These are phyloP conservation scores for Micromys minutus DNA, from an alignment of 2,113 vertebrate genomes.

Conservation along the genomic window DNA sequence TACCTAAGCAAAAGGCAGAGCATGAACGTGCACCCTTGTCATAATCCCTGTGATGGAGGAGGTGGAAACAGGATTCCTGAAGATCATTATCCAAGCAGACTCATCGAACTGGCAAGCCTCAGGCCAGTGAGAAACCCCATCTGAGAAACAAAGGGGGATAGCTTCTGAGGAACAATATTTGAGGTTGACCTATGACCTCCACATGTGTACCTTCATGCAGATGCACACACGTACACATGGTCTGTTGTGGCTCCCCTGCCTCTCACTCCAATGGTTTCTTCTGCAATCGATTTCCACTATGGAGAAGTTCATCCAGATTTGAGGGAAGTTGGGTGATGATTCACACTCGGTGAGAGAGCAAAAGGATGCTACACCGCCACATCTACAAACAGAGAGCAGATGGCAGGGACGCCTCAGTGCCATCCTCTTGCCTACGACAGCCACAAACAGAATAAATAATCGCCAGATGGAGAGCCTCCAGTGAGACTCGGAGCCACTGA, in stretches of 20 bases:
- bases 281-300: neutral
- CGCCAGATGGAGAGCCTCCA: neutral
- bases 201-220: neutral
- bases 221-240: neutral
- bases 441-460: slow-evolving; percentile 23
- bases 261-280: neutral
- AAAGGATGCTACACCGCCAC: neutral
- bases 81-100: neutral
- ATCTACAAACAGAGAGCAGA: neutral
- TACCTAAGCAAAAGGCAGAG: too few species aligned
- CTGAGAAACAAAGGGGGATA: neutral
- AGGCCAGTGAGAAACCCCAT: neutral
- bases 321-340: neutral
- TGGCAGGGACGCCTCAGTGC: neutral
- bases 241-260: too few species aligned
- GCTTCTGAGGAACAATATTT: neutral
- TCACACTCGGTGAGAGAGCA: neutral
- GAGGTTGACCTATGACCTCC: neutral
- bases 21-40: neutral
- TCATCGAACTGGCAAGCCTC: neutral
- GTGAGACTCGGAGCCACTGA: neutral
- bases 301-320: neutral
- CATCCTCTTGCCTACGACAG: neutral
- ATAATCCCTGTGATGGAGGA: too few species aligned
- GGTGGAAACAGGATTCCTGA: neutral